phyloP scores from a whole-genome alignment of 2,888 invertebrate genomes.

The Drosophila neotestacea region DNA sequence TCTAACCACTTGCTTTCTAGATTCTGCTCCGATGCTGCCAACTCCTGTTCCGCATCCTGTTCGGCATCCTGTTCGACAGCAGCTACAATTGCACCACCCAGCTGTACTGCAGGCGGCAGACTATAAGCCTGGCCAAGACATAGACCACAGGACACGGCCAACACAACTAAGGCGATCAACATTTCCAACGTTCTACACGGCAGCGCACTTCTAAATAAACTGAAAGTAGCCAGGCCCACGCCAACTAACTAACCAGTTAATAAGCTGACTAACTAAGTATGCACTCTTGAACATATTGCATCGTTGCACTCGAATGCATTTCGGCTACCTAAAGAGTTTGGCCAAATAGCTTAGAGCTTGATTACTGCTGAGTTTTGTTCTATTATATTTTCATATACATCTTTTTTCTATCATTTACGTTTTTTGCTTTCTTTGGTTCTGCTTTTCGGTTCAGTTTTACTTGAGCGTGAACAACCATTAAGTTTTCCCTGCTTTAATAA shows the following conservation, averaged over 20 bases:
- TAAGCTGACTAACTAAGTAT: constrained; percentile 17
- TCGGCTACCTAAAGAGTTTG: constrained; percentile 39
- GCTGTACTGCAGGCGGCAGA: constrained; percentile 53
- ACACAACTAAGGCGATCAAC: constrained; percentile 29
- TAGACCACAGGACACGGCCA: constrained; percentile 44
- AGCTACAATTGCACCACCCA: constrained; percentile 70
- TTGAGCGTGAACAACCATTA: constrained; percentile 77
- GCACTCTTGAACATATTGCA: constrained; percentile 32
- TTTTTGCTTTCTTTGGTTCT: constrained; percentile 61
- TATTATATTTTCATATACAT: constrained; percentile 39
- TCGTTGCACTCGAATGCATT: constrained; percentile 69
- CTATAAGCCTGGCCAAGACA: constrained; percentile 25
- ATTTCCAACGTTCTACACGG: constrained; percentile 58
- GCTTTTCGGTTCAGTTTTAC: constrained; percentile 73
- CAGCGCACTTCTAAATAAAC: constrained; percentile 51
- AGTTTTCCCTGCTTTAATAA: constrained; percentile 76
- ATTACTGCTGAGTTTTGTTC: constrained; percentile 56
- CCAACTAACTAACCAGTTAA: constrained; percentile 31
- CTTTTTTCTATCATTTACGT: constrained; percentile 7
- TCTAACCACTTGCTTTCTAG: constrained; percentile 29
- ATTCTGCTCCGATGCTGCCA: constrained; percentile 32
- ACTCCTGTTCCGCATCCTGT: constrained; percentile 55
- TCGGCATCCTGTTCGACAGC: constrained; percentile 70
- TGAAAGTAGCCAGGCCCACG: constrained; percentile 27
- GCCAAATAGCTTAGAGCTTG: constrained; percentile 36